Percentiles rank a stretch among this genome's conserved stretches.
phyloP scores from a whole-genome alignment of 2,113 vertebrate genomes.

The Neodon shergylaensis region DNA sequence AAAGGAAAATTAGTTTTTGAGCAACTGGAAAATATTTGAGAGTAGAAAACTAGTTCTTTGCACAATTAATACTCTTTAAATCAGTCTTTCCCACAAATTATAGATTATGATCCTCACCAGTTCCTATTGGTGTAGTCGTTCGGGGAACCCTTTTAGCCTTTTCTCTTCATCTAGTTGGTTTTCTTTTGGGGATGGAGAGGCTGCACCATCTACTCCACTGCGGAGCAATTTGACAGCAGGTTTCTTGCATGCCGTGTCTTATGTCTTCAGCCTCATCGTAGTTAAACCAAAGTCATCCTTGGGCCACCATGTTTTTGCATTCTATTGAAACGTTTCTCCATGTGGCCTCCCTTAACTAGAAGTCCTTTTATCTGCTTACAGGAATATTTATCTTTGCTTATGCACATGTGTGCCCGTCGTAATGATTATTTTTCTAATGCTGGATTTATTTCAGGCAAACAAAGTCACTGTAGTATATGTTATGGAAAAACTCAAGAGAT shows the following conservation, averaged over 20 bases:
- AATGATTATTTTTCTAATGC: conserved; percentile 36
- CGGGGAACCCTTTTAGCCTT: background rate
- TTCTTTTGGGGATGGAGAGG: conserved; percentile 33
- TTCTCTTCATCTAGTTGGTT: background rate
- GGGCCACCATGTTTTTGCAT: conserved; percentile 69
- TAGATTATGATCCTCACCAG: conserved; percentile 22
- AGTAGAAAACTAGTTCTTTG: background rate
- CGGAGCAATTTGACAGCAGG: conserved; percentile 24
- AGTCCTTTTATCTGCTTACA: conserved; percentile 63
- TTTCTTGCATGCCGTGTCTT: conserved; percentile 9
- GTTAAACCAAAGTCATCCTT: conserved; percentile 56
- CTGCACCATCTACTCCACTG: conserved; percentile 7
- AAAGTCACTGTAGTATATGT: conserved; percentile 35
- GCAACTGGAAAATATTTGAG: background rate
- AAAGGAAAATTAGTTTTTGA: background rate
- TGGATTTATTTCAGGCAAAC: conserved; percentile 55
- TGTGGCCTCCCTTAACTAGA: conserved; percentile 64
- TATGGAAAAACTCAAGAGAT: conserved; percentile 12
- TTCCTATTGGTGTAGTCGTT: background rate
- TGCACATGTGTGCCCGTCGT: conserved; percentile 4
- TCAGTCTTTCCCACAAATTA: background rate
- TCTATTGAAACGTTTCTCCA: conserved; percentile 55
- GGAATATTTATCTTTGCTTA: conserved; percentile 68
- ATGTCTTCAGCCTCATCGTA: conserved; percentile 43
- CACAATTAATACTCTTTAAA: background rate